phyloP scores from a whole-genome alignment of 2,113 vertebrate genomes.

The Gila orcuttii region DNA sequence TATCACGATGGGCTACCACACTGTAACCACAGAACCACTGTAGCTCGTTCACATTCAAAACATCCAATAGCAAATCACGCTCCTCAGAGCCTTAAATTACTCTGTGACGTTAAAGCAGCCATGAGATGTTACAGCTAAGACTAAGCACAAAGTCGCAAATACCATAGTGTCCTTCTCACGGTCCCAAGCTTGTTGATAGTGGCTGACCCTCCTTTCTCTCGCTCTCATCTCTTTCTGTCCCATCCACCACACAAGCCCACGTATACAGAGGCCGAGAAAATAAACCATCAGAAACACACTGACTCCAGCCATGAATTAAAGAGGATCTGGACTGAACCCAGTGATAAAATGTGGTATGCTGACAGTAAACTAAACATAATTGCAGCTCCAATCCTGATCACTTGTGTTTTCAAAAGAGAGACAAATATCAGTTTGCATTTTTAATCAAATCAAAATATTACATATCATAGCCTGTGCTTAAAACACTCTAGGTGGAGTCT shows the following conservation, averaged over 20 bases:
- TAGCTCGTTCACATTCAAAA: background rate
- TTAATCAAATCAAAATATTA: slow-evolving; percentile 1
- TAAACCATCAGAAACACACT: slow-evolving; percentile 65
- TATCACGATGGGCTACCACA: background rate
- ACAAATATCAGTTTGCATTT: slow-evolving; percentile 44
- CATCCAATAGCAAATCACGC: background rate
- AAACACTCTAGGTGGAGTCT: slow-evolving; percentile 9
- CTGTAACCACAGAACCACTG: background rate
- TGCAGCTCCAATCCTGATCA: background rate
- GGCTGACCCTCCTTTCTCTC: slow-evolving; percentile 66
- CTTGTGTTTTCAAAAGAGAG: background rate
- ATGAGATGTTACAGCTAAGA: slow-evolving; percentile 65
- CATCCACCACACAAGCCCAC: slow-evolving; percentile 67
- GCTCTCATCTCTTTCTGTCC: slow-evolving; percentile 52
- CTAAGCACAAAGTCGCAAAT: slow-evolving; percentile 68
- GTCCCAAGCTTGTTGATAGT: slow-evolving; percentile 73
- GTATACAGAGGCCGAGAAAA: slow-evolving; percentile 70
- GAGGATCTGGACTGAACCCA: slow-evolving; percentile 61
- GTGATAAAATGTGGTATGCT: slow-evolving; percentile 67
- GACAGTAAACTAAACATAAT: slow-evolving; percentile 48
- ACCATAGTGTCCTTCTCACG: slow-evolving; percentile 75
- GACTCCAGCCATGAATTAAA: slow-evolving; percentile 60
- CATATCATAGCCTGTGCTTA: slow-evolving; percentile 8
- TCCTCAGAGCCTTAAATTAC: slow-evolving; percentile 26
- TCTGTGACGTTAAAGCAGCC: slow-evolving; percentile 47